These are phyloP conservation scores for Agonopterix arenella DNA, from an alignment of 2,888 invertebrate genomes.

Conservation along the genomic window DNA sequence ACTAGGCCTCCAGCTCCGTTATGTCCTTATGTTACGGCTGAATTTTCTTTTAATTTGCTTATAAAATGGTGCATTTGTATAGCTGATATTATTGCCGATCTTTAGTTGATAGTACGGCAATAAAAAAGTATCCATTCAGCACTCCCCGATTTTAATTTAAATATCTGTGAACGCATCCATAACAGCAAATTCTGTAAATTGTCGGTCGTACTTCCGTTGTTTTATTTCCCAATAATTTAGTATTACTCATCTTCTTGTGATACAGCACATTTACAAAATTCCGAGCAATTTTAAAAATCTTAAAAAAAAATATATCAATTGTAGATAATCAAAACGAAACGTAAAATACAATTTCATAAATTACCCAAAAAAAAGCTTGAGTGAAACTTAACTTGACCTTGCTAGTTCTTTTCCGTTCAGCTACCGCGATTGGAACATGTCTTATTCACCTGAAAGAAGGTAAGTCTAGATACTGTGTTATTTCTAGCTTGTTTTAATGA, in stretches of 20 bases:
- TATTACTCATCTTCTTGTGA: slow-evolving; percentile 33
- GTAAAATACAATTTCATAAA: slow-evolving; percentile 17
- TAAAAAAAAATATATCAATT: slow-evolving; percentile 39
- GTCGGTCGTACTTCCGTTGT: slow-evolving; percentile 53
- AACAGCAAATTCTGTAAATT: slow-evolving; percentile 14
- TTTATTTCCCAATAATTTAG: slow-evolving; percentile 48
- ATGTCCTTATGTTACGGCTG: too few relatives aligned
- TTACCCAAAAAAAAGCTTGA: slow-evolving; percentile 49
- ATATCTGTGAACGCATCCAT: neutral
- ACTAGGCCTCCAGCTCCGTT: too few relatives aligned
- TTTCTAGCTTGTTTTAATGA: slow-evolving; percentile 32
- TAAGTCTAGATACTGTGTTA: slow-evolving; percentile 74
- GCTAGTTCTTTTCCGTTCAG: slow-evolving; percentile 83
- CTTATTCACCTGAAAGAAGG: slow-evolving; percentile 88
- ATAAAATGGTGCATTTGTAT: too few relatives aligned
- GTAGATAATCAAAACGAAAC: slow-evolving; percentile 12
- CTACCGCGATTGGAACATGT: slow-evolving; percentile 89
- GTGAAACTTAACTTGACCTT: slow-evolving; percentile 75
- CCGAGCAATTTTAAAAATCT: slow-evolving; percentile 31
- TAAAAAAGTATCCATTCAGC: too few relatives aligned
- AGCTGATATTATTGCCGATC: too few relatives aligned
- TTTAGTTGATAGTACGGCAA: too few relatives aligned
- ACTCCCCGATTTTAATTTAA: too few relatives aligned
- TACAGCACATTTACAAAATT: slow-evolving; percentile 22
- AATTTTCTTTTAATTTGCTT: too few relatives aligned